phyloP scores from a whole-genome alignment of 1,140 invertebrate genomes.

The Brachionus rotundiformis region DNA sequence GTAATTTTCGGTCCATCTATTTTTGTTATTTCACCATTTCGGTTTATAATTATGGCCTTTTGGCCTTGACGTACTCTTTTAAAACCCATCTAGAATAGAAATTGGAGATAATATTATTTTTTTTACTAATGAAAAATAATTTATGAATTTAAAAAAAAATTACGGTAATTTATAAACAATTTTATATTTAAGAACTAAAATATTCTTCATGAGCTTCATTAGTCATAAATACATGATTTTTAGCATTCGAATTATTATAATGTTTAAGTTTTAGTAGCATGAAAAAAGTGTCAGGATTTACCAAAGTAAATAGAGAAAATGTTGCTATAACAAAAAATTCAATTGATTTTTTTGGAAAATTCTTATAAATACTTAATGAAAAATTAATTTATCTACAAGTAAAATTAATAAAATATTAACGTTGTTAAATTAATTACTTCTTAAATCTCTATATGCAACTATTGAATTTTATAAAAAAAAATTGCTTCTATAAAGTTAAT shows the following conservation, averaged over 20 bases:
- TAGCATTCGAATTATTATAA: not conserved
- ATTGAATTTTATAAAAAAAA: too few relatives aligned
- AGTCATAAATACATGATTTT: slow-evolving; percentile 47
- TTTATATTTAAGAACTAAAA: slow-evolving; percentile 5
- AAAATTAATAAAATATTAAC: too few relatives aligned
- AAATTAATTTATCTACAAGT: too few relatives aligned
- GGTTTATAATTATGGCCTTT: slow-evolving; percentile 58
- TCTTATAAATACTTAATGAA: too few relatives aligned
- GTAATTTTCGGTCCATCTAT: slow-evolving; percentile 58
- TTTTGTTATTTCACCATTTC: slow-evolving; percentile 57
- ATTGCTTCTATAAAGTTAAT: too few relatives aligned
- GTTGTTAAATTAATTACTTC: too few relatives aligned
- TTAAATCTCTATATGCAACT: too few relatives aligned
- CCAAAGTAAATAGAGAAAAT: not conserved
- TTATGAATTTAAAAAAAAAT: slow-evolving; percentile 38
- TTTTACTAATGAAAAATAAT: slow-evolving; percentile 11
- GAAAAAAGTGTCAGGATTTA: not conserved
- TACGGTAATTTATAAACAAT: not conserved
- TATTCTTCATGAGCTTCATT: not conserved
- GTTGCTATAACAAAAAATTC: not conserved
- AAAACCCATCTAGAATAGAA: slow-evolving; percentile 57
- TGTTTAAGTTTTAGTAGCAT: not conserved
- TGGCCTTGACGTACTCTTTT: slow-evolving; percentile 59
- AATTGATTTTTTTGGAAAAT: too few relatives aligned
- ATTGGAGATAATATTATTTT: too few relatives aligned